These are phyloP conservation scores for Orcinus orca DNA, from an alignment of 2,113 vertebrate genomes.

Conservation along the genomic window DNA sequence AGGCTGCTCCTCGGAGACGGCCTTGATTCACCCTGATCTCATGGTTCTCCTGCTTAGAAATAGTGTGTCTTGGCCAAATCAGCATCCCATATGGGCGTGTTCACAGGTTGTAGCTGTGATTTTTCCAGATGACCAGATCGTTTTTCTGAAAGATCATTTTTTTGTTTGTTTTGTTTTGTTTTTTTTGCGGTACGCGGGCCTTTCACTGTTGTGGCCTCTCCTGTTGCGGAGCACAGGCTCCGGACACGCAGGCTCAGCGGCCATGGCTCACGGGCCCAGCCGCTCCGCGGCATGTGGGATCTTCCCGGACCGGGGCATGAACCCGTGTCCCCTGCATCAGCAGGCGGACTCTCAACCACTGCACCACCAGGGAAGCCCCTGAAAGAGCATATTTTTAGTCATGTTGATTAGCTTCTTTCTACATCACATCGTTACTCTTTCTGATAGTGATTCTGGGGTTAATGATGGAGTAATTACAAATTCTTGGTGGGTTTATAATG, in stretches of 20 bases:
- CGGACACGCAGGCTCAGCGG: too few relatives aligned
- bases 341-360: too few relatives aligned
- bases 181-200: too few relatives aligned
- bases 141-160: conserved; percentile 1
- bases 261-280: too few relatives aligned
- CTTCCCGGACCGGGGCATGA: too few relatives aligned
- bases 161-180: background rate
- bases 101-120: background rate
- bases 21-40: too few relatives aligned
- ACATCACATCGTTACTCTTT: background rate
- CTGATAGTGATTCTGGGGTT: background rate
- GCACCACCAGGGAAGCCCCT: background rate
- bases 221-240: too few relatives aligned
- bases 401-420: background rate
- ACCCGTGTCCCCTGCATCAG: too few relatives aligned
- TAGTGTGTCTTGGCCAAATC: background rate
- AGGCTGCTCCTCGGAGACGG: too few relatives aligned
- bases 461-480: background rate
- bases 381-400: background rate
- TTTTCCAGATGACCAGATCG: background rate
- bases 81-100: background rate
- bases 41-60: too few relatives aligned
- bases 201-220: too few relatives aligned
- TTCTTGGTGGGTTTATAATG: background rate
- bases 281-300: too few relatives aligned